Conservation (phyloP, 2,113 vertebrate genomes). For the Sciurus niger region DNA sequence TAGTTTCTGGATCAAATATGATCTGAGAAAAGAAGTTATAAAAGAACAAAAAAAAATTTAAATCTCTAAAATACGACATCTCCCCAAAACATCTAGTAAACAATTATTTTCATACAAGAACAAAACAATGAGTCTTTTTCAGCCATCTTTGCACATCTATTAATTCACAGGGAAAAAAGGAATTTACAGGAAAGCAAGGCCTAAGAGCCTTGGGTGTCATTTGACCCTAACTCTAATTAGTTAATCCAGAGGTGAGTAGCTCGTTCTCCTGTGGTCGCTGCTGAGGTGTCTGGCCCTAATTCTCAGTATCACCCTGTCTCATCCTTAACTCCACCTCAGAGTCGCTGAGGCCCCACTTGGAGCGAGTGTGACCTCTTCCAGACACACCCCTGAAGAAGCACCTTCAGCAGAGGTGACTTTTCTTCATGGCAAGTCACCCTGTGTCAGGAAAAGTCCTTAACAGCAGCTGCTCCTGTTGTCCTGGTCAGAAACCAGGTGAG, state of each 20-base stretch:
- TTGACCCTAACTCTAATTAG: not conserved
- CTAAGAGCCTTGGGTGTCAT: not conserved
- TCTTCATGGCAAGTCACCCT: not conserved
- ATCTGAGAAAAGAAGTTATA: not conserved
- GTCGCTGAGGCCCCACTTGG: not conserved
- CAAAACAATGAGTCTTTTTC: not conserved
- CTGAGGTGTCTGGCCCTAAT: not conserved
- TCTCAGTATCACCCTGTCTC: not conserved
- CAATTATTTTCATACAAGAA: not conserved
- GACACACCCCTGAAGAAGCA: not conserved
- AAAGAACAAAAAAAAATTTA: not conserved
- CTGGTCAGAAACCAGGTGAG: not conserved
- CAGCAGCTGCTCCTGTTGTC: not conserved
- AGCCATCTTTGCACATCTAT: accelerated
- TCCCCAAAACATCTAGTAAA: not conserved
- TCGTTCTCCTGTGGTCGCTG: not conserved
- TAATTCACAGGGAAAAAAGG: not conserved
- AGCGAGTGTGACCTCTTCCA: not conserved
- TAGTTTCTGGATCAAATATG: not conserved
- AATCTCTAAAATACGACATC: not conserved
- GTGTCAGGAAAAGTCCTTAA: not conserved
- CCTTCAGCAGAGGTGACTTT: not conserved
- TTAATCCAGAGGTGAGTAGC: not conserved
- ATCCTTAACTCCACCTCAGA: no score
- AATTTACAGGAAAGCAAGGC: not conserved